Conservation (phyloP, 1,140 invertebrate species). For the Aphelenchoides besseyi region DNA sequence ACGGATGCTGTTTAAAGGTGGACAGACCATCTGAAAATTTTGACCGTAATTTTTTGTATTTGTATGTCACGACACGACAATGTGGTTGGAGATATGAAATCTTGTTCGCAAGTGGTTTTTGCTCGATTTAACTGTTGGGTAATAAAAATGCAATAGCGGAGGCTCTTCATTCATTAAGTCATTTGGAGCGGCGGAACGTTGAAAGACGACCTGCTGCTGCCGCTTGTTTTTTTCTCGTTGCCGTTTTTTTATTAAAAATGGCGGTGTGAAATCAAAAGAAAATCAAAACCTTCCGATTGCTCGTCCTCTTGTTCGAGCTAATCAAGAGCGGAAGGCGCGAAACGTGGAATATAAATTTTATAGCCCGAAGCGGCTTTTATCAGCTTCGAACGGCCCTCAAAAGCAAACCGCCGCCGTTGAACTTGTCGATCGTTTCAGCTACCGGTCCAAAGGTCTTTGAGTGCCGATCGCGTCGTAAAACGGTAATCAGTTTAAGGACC, state of each 20-base stretch:
- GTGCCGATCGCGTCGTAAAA: neutral
- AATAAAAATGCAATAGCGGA: neutral
- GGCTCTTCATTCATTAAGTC: neutral
- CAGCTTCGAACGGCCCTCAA: neutral
- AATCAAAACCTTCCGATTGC: neutral
- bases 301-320: neutral
- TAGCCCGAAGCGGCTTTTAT: neutral
- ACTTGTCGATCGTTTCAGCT: too few relatives aligned
- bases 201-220: too few relatives aligned
- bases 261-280: neutral
- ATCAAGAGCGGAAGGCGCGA: neutral
- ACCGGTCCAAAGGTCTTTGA: neutral
- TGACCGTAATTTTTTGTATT: too few relatives aligned
- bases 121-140: neutral
- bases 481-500: too few relatives aligned
- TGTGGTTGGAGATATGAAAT: too few relatives aligned
- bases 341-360: neutral
- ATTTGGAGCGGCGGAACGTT: too few relatives aligned
- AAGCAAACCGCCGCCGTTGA: neutral
- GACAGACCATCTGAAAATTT: conserved; percentile 2
- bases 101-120: too few relatives aligned
- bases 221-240: too few relatives aligned
- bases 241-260: neutral
- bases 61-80: too few relatives aligned
- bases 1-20: neutral